Evolutionary conservation across 2,888 invertebrate species (phyloP), one percentile per base, ranked within the genome.

Genomic region (Abscondita cerata): DNA sequence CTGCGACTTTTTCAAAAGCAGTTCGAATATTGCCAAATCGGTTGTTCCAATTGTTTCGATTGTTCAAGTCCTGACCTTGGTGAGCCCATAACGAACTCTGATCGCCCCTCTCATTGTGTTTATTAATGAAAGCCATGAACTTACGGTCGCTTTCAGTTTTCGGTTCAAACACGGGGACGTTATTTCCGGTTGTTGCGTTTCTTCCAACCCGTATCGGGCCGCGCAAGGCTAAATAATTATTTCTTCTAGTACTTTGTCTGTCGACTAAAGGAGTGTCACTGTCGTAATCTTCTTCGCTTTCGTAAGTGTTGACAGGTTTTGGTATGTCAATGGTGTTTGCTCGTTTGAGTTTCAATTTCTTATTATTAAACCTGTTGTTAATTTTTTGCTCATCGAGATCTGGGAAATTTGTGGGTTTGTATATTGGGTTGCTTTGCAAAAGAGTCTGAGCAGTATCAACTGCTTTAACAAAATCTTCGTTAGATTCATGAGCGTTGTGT

Each of bases 271-370:
- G 69, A 16, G 76, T 76, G 46, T 71, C 73, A 48, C 78, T 76
- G 6, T 83, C 83, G 20, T 83, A 83, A 48, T 84, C 84, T 13
- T 84, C 83, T 59, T 81, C 81, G 62, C 78, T 79, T 54, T 79
- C 78, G 46, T 81, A 81, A 65, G 80, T 81, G 56, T 79, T 78
- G 80, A 84, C 68, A 0, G 88, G 86, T 72, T 91, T 91, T 0
- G 93, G 93, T 75, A 94, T 93, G 75, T 94, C 93, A 65, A 94
- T 92, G 1, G 95, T 95, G 71, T 95, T 95, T 2, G 94, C 93
- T 12, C 94, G 86, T 79, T 93, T 94, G 88, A 94, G 91, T 71
- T 89, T 87, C 18, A 88, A 82, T 74, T 91, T 92, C 70, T 89
- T 90, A 64, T 83, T 85, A 51, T 82, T 82, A 69, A 86, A 88